Base-by-base conservation (phyloP, 2,113 vertebrate species). In the Stigmatopora argus region DNA sequence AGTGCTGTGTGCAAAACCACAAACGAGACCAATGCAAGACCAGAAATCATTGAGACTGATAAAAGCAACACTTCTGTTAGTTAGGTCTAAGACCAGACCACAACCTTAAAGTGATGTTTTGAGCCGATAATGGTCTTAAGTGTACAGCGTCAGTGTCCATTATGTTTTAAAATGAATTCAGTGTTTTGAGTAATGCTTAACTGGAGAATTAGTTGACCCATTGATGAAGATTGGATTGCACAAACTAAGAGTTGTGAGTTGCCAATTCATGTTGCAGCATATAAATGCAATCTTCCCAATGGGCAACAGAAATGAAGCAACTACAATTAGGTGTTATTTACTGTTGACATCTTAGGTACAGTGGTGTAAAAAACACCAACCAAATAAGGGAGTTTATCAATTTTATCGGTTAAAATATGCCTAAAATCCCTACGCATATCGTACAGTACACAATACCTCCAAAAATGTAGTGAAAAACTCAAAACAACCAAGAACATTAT, bases 261-360 rank as follows among this genome's bases (percentile, higher is more conserved):
- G 11, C 9, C 34, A 41, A 55, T 19, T 5, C 21, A 26, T 14
- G 12, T 14, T 23, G 9, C 34, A n/a, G 8, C 12, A 18, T 11
- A 41, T 12, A 10, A 59, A 41, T 59, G 31, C 10, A 35, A n/a
- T 17, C 5, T 34, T 71, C 34, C 71, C 45, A 64, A 67, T 70
- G 62, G 76, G 41, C 70, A 74, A 69, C 26, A 64, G 46, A 83
- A 64, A 78, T 65, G 1, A 62, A 78, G 47, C 41, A 3, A 26
- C 23, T 48, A 47, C 11, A 57, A 45, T 55, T 17, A 68, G 10
- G 21, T 23, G 64, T 53, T 19, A 17, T 66, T 10, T 45, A 23
- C 31, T 55, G 26, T 49, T 52, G 52, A 23, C 14, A 6, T 65
- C 19, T 35, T 62, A 63, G 62, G 67, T 52, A 45, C 35, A 64